Evolutionary conservation across 1,140 invertebrate species (phyloP).

Genomic region (Drosophila simulans): DNA sequence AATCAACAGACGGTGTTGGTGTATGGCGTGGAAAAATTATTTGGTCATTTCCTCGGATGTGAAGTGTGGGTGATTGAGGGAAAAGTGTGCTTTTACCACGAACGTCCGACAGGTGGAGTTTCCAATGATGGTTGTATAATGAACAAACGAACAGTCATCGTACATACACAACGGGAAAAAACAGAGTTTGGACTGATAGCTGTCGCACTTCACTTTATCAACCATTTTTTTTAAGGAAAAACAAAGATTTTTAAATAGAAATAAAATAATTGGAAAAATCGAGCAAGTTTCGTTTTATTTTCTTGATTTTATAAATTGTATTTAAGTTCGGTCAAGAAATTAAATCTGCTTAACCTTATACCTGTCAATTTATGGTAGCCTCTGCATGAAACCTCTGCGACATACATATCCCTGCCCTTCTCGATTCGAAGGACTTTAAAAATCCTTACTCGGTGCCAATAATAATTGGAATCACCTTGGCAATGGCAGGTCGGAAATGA

Average conservation of each 20-base stretch:
- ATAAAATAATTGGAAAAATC: too few relatives aligned
- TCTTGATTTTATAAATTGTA: background rate
- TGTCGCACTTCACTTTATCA: too few relatives aligned
- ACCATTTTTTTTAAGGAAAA: too few relatives aligned
- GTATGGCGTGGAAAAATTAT: constrained; percentile 33
- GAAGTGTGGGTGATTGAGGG: background rate
- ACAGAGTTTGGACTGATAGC: too few relatives aligned
- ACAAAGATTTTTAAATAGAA: too few relatives aligned
- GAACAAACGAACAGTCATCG: constrained; percentile 3
- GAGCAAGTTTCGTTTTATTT: too few relatives aligned
- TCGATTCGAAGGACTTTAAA: constrained; percentile 10
- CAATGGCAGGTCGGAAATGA: constrained; percentile 46
- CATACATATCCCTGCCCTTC: background rate
- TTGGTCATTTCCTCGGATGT: constrained; percentile 27
- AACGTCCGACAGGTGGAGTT: constrained; percentile 18
- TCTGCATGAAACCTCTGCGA: background rate
- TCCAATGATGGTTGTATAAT: constrained; percentile 19
- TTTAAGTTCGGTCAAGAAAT: background rate
- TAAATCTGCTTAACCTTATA: background rate
- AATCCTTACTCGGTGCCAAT: constrained; percentile 19
- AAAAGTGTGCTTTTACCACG: constrained; percentile 17
- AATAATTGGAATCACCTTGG: constrained; percentile 42
- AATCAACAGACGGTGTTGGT: constrained; percentile 26
- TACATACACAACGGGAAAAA: background rate
- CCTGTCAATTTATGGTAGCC: background rate